Evolutionary conservation across 2,888 invertebrate genomes (phyloP), one percentile per base, ranked within the genome.

Genomic region (Leptinotarsa juncta): DNA sequence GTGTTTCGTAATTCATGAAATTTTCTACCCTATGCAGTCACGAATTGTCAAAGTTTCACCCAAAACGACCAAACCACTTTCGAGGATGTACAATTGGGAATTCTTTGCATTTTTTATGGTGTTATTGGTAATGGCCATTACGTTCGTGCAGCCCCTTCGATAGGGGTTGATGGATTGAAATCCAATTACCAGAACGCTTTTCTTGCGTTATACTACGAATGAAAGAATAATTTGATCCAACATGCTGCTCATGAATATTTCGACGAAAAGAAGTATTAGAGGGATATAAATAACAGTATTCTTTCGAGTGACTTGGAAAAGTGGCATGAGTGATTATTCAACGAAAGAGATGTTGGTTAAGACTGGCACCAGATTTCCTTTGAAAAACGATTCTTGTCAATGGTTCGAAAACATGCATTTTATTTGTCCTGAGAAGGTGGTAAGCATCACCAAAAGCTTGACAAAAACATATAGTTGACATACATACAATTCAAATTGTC

Each of bases 111-210:
- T 83, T 83, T 84, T 84, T 81, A 83, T 83, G 70, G 70, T 75
- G 72, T 83, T 83, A 84, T 83, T 83, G 84, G 82, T 82, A 80
- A 82, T 76, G 73, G 80, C 83, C 74, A 80, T 83, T 83, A 82
- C 74, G 51, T 73, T 72, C 75, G 73, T 70, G 75, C 73, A 75
- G 75, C 79, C 77, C 75, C 65, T 65, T 26, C 62, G n/a, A 69
- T 69, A 65, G 76, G 78, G 78, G 70, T 77, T 75, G 75, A 74
- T 72, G 77, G 75, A 79, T 80, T 77, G 74, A 74, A 78, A 76
- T 78, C 67, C 74, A 70, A 69, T 79, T 75, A 75, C 69, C 18
- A 69, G 55, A 69, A 69, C 57, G 26, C 23, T 53, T 68, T 68
- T n/a, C 55, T 68, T 68, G 48, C 57, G 55, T 68, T 42, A 68